Conservation (phyloP, 1,140 invertebrate genomes). For the Neocloeon triangulifer region DNA sequence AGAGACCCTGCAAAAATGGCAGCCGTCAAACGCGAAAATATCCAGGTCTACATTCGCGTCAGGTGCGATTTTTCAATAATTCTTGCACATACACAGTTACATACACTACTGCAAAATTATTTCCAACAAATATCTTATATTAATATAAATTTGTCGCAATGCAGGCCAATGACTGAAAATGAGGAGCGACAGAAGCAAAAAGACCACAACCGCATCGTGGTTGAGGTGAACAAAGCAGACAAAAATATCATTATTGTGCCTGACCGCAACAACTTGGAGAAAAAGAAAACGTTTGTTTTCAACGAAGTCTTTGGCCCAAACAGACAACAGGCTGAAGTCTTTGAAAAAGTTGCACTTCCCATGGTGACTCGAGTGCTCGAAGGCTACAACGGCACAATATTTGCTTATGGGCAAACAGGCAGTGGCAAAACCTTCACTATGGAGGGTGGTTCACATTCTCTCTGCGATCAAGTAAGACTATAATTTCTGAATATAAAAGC, state of each 20-base stretch:
- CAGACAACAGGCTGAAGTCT: slow-evolving; percentile 67
- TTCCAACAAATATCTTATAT: slow-evolving; percentile 6
- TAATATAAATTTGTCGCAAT: slow-evolving; percentile 13
- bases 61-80: slow-evolving; percentile 36
- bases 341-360: slow-evolving; percentile 66
- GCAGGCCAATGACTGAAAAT: slow-evolving; percentile 48
- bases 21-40: too few species aligned
- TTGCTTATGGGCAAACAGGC: slow-evolving; percentile 96
- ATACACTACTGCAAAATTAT: slow-evolving; percentile 8
- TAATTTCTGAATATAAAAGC: slow-evolving; percentile 39
- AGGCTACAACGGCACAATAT: slow-evolving; percentile 96
- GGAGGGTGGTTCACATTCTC: too few species aligned
- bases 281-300: slow-evolving; percentile 71
- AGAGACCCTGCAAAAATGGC: too few species aligned
- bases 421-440: slow-evolving; percentile 97
- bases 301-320: slow-evolving; percentile 60
- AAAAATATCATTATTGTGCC: slow-evolving; percentile 53
- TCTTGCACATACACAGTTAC: too few species aligned
- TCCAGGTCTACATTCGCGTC: slow-evolving; percentile 70
- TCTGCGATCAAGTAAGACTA: slow-evolving; percentile 25
- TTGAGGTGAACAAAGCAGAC: slow-evolving; percentile 37
- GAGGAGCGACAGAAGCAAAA: slow-evolving; percentile 48
- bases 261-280: slow-evolving; percentile 36
- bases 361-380: slow-evolving; percentile 74
- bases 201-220: slow-evolving; percentile 37